Evolutionary conservation across 2,113 vertebrate species (phyloP).

Genomic region (Mastomys natalensis): DNA sequence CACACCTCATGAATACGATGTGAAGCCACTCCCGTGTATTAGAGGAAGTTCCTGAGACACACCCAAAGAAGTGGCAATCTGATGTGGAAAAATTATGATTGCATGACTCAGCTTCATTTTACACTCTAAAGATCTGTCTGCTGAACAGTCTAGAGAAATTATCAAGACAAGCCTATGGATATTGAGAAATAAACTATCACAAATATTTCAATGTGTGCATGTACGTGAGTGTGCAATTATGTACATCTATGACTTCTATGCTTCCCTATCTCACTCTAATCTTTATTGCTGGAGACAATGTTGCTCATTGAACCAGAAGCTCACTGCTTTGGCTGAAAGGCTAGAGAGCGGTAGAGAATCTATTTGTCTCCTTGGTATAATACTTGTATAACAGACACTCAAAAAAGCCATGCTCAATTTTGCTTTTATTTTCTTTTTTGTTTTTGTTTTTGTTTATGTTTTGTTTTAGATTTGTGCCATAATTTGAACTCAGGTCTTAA

Average conservation of each 20-base stretch:
- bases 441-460: background rate
- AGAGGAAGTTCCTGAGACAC: background rate
- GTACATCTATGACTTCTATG: background rate
- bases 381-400: background rate
- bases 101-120: background rate
- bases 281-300: background rate
- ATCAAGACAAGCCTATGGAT: background rate
- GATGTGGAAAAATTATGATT: background rate
- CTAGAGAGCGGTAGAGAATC: background rate
- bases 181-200: background rate
- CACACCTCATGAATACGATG: background rate
- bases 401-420: background rate
- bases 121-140: background rate
- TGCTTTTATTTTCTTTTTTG: background rate
- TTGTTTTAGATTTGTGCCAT: background rate
- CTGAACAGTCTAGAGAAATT: background rate
- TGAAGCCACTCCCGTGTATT: background rate
- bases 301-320: background rate
- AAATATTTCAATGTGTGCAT: background rate
- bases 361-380: accelerated
- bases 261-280: background rate
- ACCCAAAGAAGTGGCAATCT: background rate
- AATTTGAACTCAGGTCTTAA: background rate
- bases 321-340: background rate
- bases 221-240: background rate